These are phyloP conservation scores for Hylaea fasciaria DNA, from an alignment of 2,888 invertebrate species.

Conservation along the genomic window DNA sequence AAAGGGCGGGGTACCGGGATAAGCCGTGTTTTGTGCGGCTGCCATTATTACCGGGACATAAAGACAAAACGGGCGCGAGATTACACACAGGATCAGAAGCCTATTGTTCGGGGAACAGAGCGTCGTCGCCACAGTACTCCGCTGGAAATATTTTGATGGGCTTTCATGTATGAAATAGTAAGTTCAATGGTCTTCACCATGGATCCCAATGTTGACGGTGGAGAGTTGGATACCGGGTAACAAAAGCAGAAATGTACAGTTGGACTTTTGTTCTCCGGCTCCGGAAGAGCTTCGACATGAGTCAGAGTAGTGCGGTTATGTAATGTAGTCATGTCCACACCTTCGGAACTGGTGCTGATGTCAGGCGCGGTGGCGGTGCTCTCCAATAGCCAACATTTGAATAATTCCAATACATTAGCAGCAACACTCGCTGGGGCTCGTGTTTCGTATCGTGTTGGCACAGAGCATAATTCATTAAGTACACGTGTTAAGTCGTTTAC, in stretches of 20 bases:
- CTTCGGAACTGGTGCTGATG: constrained; percentile 56
- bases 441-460: constrained; percentile 38
- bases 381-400: constrained; percentile 53
- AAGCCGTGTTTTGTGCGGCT: constrained; percentile 35
- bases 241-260: constrained; percentile 35
- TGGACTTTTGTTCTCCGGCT: constrained; percentile 10
- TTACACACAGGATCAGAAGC: constrained; percentile 41
- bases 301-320: constrained; percentile 61
- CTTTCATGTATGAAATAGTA: constrained; percentile 46
- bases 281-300: constrained; percentile 47
- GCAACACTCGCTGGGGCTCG: constrained; percentile 46
- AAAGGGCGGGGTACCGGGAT: constrained; percentile 38
- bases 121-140: constrained; percentile 52
- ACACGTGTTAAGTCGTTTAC: constrained; percentile 44
- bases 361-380: constrained; percentile 54
- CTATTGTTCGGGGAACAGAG: constrained; percentile 38
- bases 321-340: constrained; percentile 56
- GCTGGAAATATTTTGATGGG: constrained; percentile 43
- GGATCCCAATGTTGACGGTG: constrained; percentile 49
- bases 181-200: constrained; percentile 45
- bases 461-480: constrained; percentile 43
- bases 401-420: constrained; percentile 44
- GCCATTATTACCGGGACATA: constrained; percentile 35
- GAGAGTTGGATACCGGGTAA: constrained; percentile 38
- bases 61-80: constrained; percentile 40